Conservation (phyloP, 2,797 vertebrate species). For the Sebastes vulpes region DNA sequence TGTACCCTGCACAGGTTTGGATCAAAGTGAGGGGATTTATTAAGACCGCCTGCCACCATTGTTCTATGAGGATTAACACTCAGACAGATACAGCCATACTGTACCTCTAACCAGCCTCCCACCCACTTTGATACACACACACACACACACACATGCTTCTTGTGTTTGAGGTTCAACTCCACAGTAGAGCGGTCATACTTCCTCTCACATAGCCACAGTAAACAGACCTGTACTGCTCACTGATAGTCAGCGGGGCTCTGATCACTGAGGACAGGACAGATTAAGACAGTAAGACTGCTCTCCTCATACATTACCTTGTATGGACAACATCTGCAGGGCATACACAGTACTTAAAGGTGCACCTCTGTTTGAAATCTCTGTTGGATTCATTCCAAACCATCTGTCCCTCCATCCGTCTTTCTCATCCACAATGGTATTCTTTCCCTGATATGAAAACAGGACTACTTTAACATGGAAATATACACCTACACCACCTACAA, state of each 20-base stretch:
- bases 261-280: background rate
- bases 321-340: constrained; percentile 4
- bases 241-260: background rate
- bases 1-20: background rate
- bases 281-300: background rate
- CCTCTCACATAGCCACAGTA: background rate
- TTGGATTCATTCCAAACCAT: background rate
- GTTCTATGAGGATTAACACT: constrained; percentile 21
- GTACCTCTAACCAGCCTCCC: background rate
- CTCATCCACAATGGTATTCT: background rate
- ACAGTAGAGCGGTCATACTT: background rate
- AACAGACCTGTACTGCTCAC: background rate
- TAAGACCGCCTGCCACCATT: background rate
- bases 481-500: background rate
- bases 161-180: background rate
- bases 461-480: background rate
- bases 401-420: background rate
- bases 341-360: background rate
- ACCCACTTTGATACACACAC: background rate
- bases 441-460: background rate
- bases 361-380: constrained; percentile 20
- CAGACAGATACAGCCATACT: background rate
- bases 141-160: background rate
- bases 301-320: constrained; percentile 36
- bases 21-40: background rate